Base-by-base conservation (phyloP, 2,888 invertebrate genomes). In the Sesia apiformis region DNA sequence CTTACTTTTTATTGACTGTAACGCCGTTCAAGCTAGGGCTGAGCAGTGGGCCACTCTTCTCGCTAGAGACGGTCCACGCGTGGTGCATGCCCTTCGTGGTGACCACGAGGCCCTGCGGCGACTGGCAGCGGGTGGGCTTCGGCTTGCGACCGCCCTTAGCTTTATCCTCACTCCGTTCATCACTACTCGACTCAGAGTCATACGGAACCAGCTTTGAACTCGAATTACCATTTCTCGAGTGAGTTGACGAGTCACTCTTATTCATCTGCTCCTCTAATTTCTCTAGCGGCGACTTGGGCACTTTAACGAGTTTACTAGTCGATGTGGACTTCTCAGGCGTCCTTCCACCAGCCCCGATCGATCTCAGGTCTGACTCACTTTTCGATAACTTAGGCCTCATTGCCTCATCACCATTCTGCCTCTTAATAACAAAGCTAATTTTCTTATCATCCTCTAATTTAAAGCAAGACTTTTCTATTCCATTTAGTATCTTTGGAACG, bases 181-280 rank as follows among this genome's bases (percentile, higher is more conserved):
- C 90, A 3, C 87, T 80, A 59, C 90, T 92, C 0, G 92, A 91
- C 66, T 91, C 92, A 0, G 90, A 90, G 65, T 91, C 92, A 64
- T 92, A 92, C 38, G 92, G 92, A 56, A 92, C 92, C 55, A 92
- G 78, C 60, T 80, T 78, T 6, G 85, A 81, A 42, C 72, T 69
- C 38, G 71, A 61, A 59, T 66, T 67, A 3, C 79, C 80, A 59
- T 84, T 82, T 57, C 74, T 73, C 39, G 67, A 59, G 55, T 76
- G 67, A 55, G 67, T 71, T 3, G 70, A 67, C 2, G 67, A 62
- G 58, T 84, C 82, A 57, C 70, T 74, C 56, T 80, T 82, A 56
- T 84, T 84, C 86, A 88, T 87, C 65, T 88, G 87, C 59, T 87
- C 88, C 61, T 88, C 85, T 56, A 86, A 63, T 62, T 84, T 87